Percentiles rank a stretch among this genome's conserved stretches.
Evolutionary conservation across 2,113 vertebrate species (phyloP).

Genomic region (Phalacrocorax aristotelis): DNA sequence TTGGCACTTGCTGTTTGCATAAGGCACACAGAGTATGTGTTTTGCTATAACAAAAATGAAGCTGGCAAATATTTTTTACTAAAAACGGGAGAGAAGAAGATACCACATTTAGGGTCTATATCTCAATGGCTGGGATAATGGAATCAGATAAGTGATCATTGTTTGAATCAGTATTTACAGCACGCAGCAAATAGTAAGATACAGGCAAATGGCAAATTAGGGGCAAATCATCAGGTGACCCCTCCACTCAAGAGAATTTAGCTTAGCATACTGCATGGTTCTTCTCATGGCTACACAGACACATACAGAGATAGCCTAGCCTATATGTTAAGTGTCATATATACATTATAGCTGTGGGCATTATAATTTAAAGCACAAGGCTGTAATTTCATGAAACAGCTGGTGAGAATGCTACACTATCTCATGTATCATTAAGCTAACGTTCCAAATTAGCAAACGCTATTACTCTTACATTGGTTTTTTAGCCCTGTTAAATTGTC

Average conservation of each 20-base stretch:
- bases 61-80: background rate
- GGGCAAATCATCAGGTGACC: background rate
- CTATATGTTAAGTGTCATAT: background rate
- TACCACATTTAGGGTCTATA: background rate
- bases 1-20: accelerated
- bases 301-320: background rate
- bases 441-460: background rate
- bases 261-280: background rate
- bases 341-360: background rate
- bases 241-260: background rate
- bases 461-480: background rate
- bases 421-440: background rate
- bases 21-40: background rate
- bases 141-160: background rate
- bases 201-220: background rate
- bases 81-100: background rate
- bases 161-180: background rate
- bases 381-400: background rate
- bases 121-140: background rate
- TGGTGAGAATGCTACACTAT: background rate
- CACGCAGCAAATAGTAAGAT: background rate
- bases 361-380: background rate
- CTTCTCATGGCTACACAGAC: background rate
- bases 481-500: background rate
- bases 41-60: background rate